These are phyloP conservation scores for Oligia latruncula DNA, from an alignment of 2,888 invertebrate species.

Conservation along the genomic window DNA sequence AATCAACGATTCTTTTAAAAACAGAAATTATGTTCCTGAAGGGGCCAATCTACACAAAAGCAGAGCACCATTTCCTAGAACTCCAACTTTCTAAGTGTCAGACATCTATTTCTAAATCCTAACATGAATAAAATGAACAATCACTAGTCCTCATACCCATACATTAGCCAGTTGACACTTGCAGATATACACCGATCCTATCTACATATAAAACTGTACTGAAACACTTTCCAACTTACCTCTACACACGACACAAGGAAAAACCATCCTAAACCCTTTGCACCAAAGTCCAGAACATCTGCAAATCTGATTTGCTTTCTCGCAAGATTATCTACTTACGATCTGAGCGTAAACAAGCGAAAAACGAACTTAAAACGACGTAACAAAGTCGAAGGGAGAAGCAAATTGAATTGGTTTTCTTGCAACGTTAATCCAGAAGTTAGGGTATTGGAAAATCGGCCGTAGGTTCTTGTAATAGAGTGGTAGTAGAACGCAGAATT, in stretches of 20 bases:
- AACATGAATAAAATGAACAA: conserved; percentile 59
- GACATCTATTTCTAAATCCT: conserved; percentile 55
- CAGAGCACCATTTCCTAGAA: conserved; percentile 20
- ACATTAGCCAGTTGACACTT: conserved; percentile 60
- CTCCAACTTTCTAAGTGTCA: conserved; percentile 17
- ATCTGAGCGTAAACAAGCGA: background rate
- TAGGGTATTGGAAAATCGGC: conserved; percentile 14
- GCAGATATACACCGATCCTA: conserved; percentile 47
- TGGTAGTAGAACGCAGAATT: conserved; percentile 7
- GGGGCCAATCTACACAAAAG: background rate
- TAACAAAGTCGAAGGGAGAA: background rate
- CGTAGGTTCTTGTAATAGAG: background rate
- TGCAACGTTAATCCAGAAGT: conserved; percentile 30
- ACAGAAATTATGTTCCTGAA: background rate
- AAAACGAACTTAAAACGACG: background rate
- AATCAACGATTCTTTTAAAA: background rate
- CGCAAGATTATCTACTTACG: conserved; percentile 25
- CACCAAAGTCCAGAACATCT: conserved; percentile 8
- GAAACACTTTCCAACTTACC: conserved; percentile 11
- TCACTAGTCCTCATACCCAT: conserved; percentile 47
- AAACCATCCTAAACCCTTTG: background rate
- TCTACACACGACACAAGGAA: conserved; percentile 3
- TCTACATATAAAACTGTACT: conserved; percentile 51
- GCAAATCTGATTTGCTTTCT: conserved; percentile 41
- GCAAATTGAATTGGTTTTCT: conserved; percentile 42